phyloP scores from a whole-genome alignment of 2,797 vertebrate genomes.

The Erethizon dorsatum region DNA sequence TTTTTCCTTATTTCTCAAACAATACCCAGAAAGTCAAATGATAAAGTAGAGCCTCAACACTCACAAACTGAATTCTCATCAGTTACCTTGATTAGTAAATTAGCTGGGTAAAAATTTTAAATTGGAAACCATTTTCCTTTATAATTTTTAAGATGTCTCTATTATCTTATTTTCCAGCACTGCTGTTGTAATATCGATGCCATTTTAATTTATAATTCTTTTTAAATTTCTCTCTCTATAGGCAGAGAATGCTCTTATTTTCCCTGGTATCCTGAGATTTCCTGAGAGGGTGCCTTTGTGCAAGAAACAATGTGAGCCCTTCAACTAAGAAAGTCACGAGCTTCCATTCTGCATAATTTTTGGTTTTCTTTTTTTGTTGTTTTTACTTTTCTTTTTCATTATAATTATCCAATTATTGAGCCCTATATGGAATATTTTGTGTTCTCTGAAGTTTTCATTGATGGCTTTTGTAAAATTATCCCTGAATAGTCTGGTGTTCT shows the following conservation, averaged over 20 bases:
- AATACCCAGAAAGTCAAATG: background rate
- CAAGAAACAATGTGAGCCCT: background rate
- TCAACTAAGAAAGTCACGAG: background rate
- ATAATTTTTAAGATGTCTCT: constrained; percentile 5
- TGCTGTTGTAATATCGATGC: background rate
- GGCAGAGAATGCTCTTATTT: background rate
- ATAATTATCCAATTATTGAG: background rate
- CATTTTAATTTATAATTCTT: background rate
- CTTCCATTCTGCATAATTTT: constrained; percentile 36
- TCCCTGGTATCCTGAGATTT: background rate
- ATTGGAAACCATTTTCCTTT: background rate
- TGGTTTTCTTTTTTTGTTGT: background rate
- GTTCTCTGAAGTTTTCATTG: constrained; percentile 37
- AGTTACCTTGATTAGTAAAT: background rate
- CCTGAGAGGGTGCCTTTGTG: background rate
- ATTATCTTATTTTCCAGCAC: background rate
- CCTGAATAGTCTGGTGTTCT: background rate
- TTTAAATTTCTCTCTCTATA: background rate
- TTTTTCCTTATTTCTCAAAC: constrained; percentile 3
- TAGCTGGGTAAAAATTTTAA: background rate
- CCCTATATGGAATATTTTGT: background rate
- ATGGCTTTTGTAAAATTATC: background rate
- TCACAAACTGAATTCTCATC: constrained; percentile 38
- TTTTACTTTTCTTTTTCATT: background rate
- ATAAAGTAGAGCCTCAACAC: background rate